Base-by-base conservation (phyloP, 2,888 invertebrate species). In the Scaptomyza reducta region DNA sequence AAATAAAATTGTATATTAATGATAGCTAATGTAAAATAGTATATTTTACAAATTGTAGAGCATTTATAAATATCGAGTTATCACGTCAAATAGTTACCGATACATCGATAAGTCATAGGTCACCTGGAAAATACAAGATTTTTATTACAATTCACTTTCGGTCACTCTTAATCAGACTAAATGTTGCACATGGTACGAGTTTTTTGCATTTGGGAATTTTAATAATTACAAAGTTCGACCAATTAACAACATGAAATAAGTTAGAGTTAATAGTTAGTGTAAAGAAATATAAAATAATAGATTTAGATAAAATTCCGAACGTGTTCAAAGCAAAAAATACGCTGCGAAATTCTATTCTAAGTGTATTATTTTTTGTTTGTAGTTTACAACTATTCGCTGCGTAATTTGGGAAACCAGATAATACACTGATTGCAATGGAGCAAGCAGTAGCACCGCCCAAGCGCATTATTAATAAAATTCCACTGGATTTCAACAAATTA, bases 401-500 rank as follows among this genome's bases (percentile, higher is more conserved):
- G 74, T 74, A 77, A 74, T 74, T 77, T 22, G n/a, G 11, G 2
- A 18, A 11, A 31, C 3, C 13, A 11, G 10, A 16, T 6, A 29
- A 10, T 14, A 29, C 13, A 33, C 27, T 31, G 51, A 56, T 11
- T 44, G 13, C 33, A 66, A 63, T 70, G 50, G 18, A 72, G 27
- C 27, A 55, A 38, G 50, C 35, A 35, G 33, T 29, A 13, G 7
- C 79, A 11, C 18, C 57, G 13, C 47, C 77, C 35, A 86, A 83
- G 54, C 88, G 89, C 31, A 75, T 91, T 42, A 89, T 91, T 31
- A 89, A 88, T 22, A 86, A 79, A 73, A 83, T 90, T 51, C 85
- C 86, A 11, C 76, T 91, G 41, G 91, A 91, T 81, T 81, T 88
- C 3, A 88, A 83, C 3, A 92, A 91, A 69, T 72, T 92, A 1